phyloP scores from a whole-genome alignment of 2,797 vertebrate genomes.

The Choloepus didactylus region DNA sequence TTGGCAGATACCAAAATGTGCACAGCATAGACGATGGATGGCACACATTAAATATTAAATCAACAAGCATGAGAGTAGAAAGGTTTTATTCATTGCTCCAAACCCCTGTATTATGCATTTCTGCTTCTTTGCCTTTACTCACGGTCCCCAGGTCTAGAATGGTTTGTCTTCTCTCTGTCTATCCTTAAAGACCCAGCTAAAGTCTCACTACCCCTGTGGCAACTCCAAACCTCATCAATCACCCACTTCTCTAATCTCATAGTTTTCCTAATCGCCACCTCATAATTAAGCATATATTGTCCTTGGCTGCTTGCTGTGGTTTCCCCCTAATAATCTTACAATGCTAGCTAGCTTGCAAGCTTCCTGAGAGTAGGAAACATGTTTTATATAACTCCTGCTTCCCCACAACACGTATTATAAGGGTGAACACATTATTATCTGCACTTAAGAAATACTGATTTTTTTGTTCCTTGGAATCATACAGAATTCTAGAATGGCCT shows the following conservation, averaged over 20 bases:
- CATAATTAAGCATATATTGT: background rate
- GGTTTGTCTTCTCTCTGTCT: background rate
- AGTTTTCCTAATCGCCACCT: background rate
- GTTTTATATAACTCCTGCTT: background rate
- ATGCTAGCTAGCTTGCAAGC: background rate
- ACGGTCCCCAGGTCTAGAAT: background rate
- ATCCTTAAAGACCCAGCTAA: background rate
- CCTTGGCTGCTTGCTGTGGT: background rate
- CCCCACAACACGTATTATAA: background rate
- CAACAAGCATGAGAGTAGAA: background rate
- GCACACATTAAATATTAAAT: background rate
- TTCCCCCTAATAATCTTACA: background rate
- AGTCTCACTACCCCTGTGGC: background rate
- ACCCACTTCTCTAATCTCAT: background rate
- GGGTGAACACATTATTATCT: background rate
- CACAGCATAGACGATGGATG: background rate
- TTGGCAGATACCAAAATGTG: background rate
- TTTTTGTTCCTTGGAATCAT: background rate
- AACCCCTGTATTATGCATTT: background rate
- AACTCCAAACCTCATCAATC: background rate
- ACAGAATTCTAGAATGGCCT: background rate
- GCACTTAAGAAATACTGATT: constrained; percentile 30
- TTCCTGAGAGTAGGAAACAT: background rate
- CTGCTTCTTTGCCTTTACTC: background rate
- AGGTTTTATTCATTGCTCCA: background rate